Evolutionary conservation across 2,797 vertebrate genomes (phyloP).

Genomic region (Apogon talboti): DNA sequence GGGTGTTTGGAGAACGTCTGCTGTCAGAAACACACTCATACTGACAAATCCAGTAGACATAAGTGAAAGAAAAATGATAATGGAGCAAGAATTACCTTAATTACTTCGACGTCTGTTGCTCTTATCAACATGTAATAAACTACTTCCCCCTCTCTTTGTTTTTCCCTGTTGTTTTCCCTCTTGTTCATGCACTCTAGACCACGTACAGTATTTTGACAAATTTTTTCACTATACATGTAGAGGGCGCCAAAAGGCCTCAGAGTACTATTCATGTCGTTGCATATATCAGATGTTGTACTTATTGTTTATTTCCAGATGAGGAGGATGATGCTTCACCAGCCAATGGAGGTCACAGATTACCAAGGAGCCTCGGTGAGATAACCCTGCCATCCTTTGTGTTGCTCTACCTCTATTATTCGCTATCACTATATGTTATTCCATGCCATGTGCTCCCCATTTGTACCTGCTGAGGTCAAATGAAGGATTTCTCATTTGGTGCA

Average conservation of each 20-base stretch:
- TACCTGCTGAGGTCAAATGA: too few relatives aligned
- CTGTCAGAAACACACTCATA: slow-evolving; percentile 1
- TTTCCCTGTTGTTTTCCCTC: not conserved
- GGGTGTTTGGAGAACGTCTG: not conserved
- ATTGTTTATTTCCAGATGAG: slow-evolving; percentile 71
- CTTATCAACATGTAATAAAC: slow-evolving; percentile 5
- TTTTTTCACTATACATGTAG: slow-evolving; percentile 29
- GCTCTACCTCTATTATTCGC: not conserved
- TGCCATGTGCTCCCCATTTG: not conserved
- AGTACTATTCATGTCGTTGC: not conserved
- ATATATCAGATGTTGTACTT: slow-evolving; percentile 32
- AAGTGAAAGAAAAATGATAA: slow-evolving; percentile 1
- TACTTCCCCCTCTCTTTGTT: slow-evolving; percentile 12
- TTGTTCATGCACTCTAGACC: not conserved
- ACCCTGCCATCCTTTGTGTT: not conserved
- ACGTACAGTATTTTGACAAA: slow-evolving; percentile 1
- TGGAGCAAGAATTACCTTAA: slow-evolving; percentile 1
- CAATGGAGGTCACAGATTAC: slow-evolving; percentile 78
- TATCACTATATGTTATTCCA: not conserved
- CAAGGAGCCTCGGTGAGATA: slow-evolving; percentile 83
- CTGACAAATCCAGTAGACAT: slow-evolving; percentile 1
- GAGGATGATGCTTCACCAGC: slow-evolving; percentile 63
- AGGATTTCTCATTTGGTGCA: too few relatives aligned
- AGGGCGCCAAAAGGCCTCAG: slow-evolving; percentile 28
- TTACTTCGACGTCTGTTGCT: not conserved